Base-by-base conservation (phyloP, 2,888 invertebrate species). In the Neoscelio sp. region DNA sequence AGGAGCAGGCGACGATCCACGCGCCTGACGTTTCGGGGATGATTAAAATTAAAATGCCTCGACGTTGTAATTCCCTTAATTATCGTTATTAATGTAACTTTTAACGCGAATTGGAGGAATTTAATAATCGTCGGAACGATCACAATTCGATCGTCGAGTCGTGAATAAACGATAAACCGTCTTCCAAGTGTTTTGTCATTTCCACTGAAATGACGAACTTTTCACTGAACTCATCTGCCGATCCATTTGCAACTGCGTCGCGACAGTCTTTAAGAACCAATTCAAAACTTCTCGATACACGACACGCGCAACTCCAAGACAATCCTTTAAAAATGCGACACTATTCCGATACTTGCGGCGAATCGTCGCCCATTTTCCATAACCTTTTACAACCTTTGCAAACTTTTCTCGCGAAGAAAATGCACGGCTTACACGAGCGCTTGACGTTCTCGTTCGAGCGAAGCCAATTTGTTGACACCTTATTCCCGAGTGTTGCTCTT, bases 281-380 rank as follows among this genome's bases (percentile, higher is more conserved):
- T 44, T 33, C 28, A 30, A 17, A 60, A 60, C 12, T 58, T 60
- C 15, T 40, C 70, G 60, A 60, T 56, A 35, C 42, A 30, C 44
- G 52, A 30, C 60, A 52, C 12, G 42, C 33, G 50, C 52, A 33
- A 35, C 44, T 50, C 42, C 17, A 62, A 71, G 62, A 71, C 52
- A 70, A 70, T 60, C 35, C 13, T n/a, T 7, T n/a, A 44, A 54
- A 54, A 56, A 62, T 62, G 44, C 38, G 46, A 64, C 62, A 56
- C 64, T 44, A 54, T 54, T 50, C 20, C 23, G 30, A 54, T 48
- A 62, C 60, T 60, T 71, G 35, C 26, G 17, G 26, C 0, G 30
- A 50, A 40, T n/a, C 13, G 56, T 58, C 18, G 20, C 18, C 30
- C 50, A 60, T 44, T 60, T 58, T 60, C 44, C 60, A 46, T 46